phyloP scores from a whole-genome alignment of 2,888 invertebrate species.

The Callyntrura sp. region DNA sequence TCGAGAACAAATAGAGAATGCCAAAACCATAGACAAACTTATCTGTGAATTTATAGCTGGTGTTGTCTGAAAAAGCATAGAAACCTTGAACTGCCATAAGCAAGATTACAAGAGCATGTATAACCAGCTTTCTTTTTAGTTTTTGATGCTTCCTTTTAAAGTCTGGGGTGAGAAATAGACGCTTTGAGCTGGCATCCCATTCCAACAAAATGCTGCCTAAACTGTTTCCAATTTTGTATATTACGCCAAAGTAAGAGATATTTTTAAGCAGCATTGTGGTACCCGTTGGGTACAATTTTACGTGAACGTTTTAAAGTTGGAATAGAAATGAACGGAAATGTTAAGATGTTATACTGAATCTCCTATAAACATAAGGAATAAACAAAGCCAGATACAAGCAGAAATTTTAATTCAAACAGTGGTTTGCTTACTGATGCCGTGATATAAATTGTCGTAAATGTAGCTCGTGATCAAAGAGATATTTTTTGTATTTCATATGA shows the following conservation, averaged over 20 bases:
- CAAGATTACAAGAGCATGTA: background rate
- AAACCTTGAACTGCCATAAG: background rate
- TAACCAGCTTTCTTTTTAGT: background rate
- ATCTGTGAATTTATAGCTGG: background rate
- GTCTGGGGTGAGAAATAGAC: background rate
- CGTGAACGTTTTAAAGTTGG: too few species aligned
- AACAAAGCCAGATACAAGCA: too few species aligned
- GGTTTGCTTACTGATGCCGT: too few species aligned
- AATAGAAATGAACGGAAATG: too few species aligned
- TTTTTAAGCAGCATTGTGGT: background rate
- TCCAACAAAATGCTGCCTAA: background rate
- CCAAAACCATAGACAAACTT: slow-evolving; percentile 38
- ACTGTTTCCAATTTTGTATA: background rate
- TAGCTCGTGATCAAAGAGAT: too few species aligned
- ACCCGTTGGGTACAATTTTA: too few species aligned
- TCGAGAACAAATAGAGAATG: slow-evolving; percentile 6
- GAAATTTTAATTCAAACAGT: too few species aligned
- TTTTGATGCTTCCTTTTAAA: background rate
- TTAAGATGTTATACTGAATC: too few species aligned
- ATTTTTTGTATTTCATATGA: too few species aligned
- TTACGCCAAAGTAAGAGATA: background rate
- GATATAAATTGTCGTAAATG: too few species aligned
- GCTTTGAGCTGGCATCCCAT: background rate
- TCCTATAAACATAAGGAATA: too few species aligned
- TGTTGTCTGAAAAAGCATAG: background rate